Conservation (phyloP, 2,797 vertebrate species). For the Pristis pectinata region DNA sequence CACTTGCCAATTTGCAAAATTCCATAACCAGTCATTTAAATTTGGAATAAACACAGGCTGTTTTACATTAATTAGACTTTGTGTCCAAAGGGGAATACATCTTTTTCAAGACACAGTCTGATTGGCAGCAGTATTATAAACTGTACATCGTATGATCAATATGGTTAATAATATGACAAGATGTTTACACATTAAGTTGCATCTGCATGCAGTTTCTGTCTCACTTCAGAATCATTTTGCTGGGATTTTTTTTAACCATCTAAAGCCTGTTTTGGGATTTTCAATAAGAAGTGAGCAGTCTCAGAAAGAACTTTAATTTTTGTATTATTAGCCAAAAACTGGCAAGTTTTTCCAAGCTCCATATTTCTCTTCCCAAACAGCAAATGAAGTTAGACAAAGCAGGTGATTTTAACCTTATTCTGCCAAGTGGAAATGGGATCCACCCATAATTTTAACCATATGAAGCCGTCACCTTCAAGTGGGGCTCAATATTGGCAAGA, state of each 20-base stretch:
- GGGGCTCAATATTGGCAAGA: too few relatives aligned
- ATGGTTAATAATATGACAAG: background rate
- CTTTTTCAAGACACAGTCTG: background rate
- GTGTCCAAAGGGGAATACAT: background rate
- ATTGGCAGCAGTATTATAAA: background rate
- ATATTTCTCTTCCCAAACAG: background rate
- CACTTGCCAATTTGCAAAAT: background rate
- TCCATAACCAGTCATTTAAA: background rate
- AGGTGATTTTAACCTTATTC: background rate
- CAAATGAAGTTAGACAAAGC: background rate
- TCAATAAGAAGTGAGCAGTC: background rate
- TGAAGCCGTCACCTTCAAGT: background rate
- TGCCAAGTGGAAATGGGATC: background rate
- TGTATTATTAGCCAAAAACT: background rate
- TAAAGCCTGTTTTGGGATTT: too few relatives aligned
- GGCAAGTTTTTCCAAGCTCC: background rate
- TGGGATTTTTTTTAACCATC: too few relatives aligned
- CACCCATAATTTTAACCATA: background rate
- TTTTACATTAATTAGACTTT: background rate
- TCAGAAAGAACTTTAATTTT: background rate
- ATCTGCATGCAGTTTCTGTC: background rate
- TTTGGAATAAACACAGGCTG: background rate
- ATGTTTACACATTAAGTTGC: background rate
- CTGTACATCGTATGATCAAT: background rate
- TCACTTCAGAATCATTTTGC: background rate